These are phyloP conservation scores for Nannoperca obscura DNA, from an alignment of 2,797 vertebrate species.

Conservation along the genomic window DNA sequence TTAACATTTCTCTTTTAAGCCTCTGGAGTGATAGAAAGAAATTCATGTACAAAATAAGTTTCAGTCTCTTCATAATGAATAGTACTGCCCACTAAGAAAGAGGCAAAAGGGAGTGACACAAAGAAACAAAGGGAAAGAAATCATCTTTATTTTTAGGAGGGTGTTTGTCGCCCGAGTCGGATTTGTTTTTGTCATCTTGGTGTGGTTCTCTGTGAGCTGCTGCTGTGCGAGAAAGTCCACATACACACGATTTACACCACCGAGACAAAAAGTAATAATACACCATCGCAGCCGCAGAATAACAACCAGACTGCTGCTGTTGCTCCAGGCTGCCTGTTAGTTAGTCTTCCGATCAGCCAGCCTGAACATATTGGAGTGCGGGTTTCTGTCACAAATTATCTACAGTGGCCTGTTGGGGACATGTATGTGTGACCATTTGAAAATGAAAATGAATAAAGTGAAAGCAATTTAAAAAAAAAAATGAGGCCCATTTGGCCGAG, in stretches of 20 bases:
- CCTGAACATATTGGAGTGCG: slow-evolving; percentile 37
- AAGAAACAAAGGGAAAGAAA: slow-evolving; percentile 1
- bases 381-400: slow-evolving; percentile 29
- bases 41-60: background rate
- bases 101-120: background rate
- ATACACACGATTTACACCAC: slow-evolving; percentile 10
- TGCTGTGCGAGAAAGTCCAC: background rate
- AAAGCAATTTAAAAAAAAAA: slow-evolving; percentile 26
- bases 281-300: slow-evolving; percentile 15
- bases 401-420: slow-evolving; percentile 30
- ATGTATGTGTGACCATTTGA: slow-evolving; percentile 27
- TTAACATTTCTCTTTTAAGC: background rate
- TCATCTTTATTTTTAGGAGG: background rate
- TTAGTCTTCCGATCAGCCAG: slow-evolving; percentile 40
- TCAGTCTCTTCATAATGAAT: background rate
- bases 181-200: slow-evolving; percentile 8
- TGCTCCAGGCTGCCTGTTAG: slow-evolving; percentile 25
- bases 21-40: background rate
- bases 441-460: slow-evolving; percentile 22
- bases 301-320: slow-evolving; percentile 8
- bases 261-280: slow-evolving; percentile 24
- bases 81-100: background rate
- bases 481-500: background rate
- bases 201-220: background rate
- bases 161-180: background rate